These are phyloP conservation scores for Scaptomyza hsui DNA, from an alignment of 1,140 invertebrate genomes.

Conservation along the genomic window DNA sequence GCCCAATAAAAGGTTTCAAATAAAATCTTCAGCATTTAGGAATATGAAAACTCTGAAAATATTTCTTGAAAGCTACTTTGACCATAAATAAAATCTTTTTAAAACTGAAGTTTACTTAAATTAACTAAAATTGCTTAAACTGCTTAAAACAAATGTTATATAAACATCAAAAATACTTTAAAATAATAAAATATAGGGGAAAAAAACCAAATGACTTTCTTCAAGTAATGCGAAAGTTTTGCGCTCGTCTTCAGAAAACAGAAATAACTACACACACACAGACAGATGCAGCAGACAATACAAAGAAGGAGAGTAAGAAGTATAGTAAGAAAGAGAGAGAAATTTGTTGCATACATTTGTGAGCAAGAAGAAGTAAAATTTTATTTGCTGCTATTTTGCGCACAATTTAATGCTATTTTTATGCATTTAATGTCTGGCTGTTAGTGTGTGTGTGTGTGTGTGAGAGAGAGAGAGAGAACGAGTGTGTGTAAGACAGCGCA, in stretches of 20 bases:
- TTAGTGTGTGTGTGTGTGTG: slow-evolving; percentile 8
- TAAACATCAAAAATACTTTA: neutral
- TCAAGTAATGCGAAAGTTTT: slow-evolving; percentile 44
- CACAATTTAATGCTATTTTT: slow-evolving; percentile 77
- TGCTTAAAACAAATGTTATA: no score
- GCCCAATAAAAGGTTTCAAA: no score
- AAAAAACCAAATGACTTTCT: slow-evolving; percentile 17
- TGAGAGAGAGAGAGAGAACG: slow-evolving; percentile 34
- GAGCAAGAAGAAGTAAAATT: slow-evolving; percentile 53
- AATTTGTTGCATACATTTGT: slow-evolving; percentile 67
- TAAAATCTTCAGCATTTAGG: no score
- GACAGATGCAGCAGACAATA: slow-evolving; percentile 10
- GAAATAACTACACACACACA: neutral
- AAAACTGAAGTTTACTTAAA: no score
- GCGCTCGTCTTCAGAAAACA: slow-evolving; percentile 26
- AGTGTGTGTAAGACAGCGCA: slow-evolving; percentile 48
- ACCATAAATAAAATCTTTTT: no score
- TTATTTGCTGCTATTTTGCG: slow-evolving; percentile 77
- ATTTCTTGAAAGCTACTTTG: no score
- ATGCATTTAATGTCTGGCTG: slow-evolving; percentile 67
- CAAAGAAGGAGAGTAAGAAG: neutral
- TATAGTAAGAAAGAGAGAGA: neutral
- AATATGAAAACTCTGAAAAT: no score
- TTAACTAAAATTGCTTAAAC: no score
- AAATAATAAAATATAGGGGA: neutral